Evolutionary conservation across 2,113 vertebrate species (phyloP).

Genomic region (Pseudopipra pipra): DNA sequence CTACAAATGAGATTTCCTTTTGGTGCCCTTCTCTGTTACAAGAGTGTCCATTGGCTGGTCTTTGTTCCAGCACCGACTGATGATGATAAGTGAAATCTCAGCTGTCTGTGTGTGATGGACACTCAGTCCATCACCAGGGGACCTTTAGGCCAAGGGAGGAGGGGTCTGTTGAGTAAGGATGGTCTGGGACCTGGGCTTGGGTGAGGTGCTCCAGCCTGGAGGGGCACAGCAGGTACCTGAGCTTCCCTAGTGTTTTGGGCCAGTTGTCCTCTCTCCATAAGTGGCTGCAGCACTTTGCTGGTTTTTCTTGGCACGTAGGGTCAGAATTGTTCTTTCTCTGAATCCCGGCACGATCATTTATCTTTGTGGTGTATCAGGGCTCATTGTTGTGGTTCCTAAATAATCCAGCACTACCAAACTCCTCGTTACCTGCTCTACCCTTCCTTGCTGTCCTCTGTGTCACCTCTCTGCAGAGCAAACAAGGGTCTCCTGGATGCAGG

Average conservation of each 20-base stretch:
- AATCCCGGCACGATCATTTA: rapidly evolving
- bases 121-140: neutral
- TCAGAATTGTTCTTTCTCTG: neutral
- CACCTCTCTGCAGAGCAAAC: rapidly evolving
- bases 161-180: rapidly evolving
- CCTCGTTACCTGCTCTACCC: neutral
- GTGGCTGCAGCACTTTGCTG: neutral
- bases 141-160: neutral
- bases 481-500: neutral
- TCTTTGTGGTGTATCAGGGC: neutral
- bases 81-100: neutral
- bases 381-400: neutral
- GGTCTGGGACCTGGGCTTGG: neutral
- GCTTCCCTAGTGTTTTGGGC: neutral
- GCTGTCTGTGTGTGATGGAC: rapidly evolving
- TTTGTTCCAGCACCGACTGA: neutral
- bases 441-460: neutral
- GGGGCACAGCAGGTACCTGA: neutral
- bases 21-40: neutral
- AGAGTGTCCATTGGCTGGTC: neutral
- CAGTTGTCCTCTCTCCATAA: rapidly evolving
- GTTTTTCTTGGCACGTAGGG: too few species aligned
- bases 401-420: neutral
- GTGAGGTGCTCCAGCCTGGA: neutral
- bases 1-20: neutral